Evolutionary conservation across 2,113 vertebrate species (phyloP).

Genomic region (Caranx ignobilis): DNA sequence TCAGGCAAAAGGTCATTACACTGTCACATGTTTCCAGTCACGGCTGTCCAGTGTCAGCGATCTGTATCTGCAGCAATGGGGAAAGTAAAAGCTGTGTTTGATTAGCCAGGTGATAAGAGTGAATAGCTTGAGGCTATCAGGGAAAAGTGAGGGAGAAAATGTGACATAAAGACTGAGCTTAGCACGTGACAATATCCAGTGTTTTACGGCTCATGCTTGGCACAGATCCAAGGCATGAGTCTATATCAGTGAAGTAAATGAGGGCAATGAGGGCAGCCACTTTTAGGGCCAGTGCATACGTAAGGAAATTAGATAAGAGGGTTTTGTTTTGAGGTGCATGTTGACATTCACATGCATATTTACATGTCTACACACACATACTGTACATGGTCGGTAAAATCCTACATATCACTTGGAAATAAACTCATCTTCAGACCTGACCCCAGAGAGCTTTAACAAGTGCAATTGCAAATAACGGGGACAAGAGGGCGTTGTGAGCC

Average conservation of each 20-base stretch:
- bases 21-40: background rate
- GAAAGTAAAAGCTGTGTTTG: slow-evolving; percentile 1
- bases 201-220: background rate
- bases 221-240: background rate
- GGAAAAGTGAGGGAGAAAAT: background rate
- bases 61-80: background rate
- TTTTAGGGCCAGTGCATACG: background rate
- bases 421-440: slow-evolving; percentile 17
- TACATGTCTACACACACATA: slow-evolving; percentile 10
- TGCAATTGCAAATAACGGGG: slow-evolving; percentile 61
- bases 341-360: slow-evolving; percentile 11
- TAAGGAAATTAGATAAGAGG: background rate
- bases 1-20: slow-evolving; percentile 21
- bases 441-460: slow-evolving; percentile 63
- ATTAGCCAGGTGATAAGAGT: slow-evolving; percentile 6
- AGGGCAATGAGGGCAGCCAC: background rate
- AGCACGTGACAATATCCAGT: slow-evolving; percentile 5
- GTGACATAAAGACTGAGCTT: slow-evolving; percentile 4
- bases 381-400: slow-evolving; percentile 6
- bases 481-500: slow-evolving; percentile 50
- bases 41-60: background rate
- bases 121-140: background rate
- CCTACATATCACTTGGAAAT: slow-evolving; percentile 2
- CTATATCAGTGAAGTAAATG: background rate
- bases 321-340: slow-evolving; percentile 1